Base-by-base conservation (phyloP, 2,113 vertebrate genomes). In the Periophthalmus modestus region DNA sequence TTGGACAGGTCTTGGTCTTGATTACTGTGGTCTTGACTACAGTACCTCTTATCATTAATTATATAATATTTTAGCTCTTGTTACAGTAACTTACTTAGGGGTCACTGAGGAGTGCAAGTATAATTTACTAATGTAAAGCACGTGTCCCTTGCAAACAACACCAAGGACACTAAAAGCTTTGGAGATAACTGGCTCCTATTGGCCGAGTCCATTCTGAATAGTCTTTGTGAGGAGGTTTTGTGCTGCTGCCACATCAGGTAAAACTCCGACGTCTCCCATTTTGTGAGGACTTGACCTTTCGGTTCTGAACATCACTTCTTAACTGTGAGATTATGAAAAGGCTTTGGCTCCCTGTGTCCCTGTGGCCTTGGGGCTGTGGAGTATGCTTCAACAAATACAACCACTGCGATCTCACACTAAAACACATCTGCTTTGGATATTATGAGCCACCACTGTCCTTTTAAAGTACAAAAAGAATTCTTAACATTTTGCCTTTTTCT, bases 391-490 rank as follows among this genome's bases (percentile, higher is more conserved):
- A 33, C 9, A 61, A 23, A 5, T 12, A 24, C 11, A 14, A 39
- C 50, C 24, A 39, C 11, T 79, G 43, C 75, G 47, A 59, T 52
- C 55, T n/a, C 47, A 66, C 21, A 59, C 48, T 3, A 48, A 58
- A 63, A 43, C 18, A 71, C 13, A 43, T 69, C 66, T 66, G 15
- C 50, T 34, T 23, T 13, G 55, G 10, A 33, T 21, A 70, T 39
- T 57, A 21, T 36, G 16, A 46, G n/a, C 3, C 5, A 63, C 70
- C 34, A 24, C 21, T 39, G 58, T 55, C 46, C 34, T 19, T 65
- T 39, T 63, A 16, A 63, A 7, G 5, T 23, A 33, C 21, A 28
- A 28, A 61, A 28, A 61, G 11, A n/a, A 24, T 58, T 58, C 21
- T 58, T 13, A 61, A 34, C 10, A 23, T 3, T 59, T 59, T 13